Percentiles rank a stretch among this genome's conserved stretches.
Evolutionary conservation across 2,797 vertebrate species (phyloP).

Genomic region (Oryzias sinensis): DNA sequence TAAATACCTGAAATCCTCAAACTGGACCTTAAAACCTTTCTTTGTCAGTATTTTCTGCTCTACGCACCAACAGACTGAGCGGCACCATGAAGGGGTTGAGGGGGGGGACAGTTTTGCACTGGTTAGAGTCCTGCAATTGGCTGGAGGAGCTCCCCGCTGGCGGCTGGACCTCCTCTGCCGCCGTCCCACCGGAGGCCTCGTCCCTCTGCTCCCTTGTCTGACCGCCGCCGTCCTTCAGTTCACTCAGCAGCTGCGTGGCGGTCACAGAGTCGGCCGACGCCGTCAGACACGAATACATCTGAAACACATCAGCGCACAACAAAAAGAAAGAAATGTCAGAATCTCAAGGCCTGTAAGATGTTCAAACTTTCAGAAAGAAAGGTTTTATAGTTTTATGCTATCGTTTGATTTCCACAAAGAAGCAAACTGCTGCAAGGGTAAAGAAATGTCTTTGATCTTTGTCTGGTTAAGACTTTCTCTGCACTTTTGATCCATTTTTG

Average conservation of each 20-base stretch:
- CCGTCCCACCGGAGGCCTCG: neutral
- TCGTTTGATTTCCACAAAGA: too few relatives aligned
- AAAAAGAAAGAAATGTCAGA: neutral
- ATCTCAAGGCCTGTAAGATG: neutral
- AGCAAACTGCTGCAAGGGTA: too few relatives aligned
- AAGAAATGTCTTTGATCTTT: too few relatives aligned
- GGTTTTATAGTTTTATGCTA: too few relatives aligned
- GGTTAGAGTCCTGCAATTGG: conserved; percentile 2
- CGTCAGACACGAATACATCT: conserved; percentile 53
- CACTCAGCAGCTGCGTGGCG: conserved; percentile 4
- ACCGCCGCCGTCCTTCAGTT: fast-evolving
- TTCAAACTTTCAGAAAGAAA: neutral
- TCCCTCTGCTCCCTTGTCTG: neutral
- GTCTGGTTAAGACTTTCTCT: too few relatives aligned
- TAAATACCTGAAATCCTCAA: too few relatives aligned
- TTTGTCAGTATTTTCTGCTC: neutral
- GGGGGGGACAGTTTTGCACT: conserved; percentile 33
- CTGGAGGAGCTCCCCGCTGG: conserved; percentile 4
- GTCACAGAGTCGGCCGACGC: conserved; percentile 17
- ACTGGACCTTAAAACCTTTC: too few relatives aligned
- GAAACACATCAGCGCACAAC: neutral
- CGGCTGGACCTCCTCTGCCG: neutral
- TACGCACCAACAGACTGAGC: conserved; percentile 53
- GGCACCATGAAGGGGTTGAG: conserved; percentile 78
- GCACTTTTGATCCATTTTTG: too few relatives aligned